Base-by-base conservation (phyloP, 1,140 invertebrate genomes). In the Aphidius ervi region DNA sequence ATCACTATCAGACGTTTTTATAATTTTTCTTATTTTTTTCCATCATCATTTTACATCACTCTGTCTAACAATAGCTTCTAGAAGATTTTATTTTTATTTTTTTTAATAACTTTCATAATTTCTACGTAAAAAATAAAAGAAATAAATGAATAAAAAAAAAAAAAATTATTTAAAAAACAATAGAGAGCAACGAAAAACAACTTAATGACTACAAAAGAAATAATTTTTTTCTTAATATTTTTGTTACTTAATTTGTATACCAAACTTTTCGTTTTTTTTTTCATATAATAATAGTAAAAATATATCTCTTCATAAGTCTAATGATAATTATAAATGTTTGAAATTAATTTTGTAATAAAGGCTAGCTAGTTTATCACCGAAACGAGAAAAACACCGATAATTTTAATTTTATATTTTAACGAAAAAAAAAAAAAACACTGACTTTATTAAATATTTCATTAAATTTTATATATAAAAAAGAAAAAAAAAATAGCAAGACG, bases 241-340 rank as follows among this genome's bases (percentile, higher is more conserved):
- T 16, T 16, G 16, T 16, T 16, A 16, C 23, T 31, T 31, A 31
- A 31, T 31, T 31, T 31, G 23, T 7, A 49, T 49, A 23, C 31
- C 8, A 49, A 40, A 41, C 46, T 50, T 41, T 8, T 47, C 7
- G 39, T 37, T 46, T 47, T 61, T 62, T 61, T 46, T 61, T 61
- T 64, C 48, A 62, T 69, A 63, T 63, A 68, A 66, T 20, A 56
- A 56, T 65, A 70, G 62, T 73, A 69, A 71, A 71, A 73, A 70
- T 75, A 75, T 70, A 75, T 72, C 66, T 73, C 66, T 71, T 68
- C 59, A 56, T 61, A 61, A 20, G 23, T 5, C 42, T 47, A 56
- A 46, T 45, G 49, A 55, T 56, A 9, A 57, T 61, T 46, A 37
- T 37, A 41, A 40, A 40, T 39, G 46, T 48, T 56, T 57, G 41